Conservation (phyloP, 2,797 vertebrate species). For the Clarias platycephalus region DNA sequence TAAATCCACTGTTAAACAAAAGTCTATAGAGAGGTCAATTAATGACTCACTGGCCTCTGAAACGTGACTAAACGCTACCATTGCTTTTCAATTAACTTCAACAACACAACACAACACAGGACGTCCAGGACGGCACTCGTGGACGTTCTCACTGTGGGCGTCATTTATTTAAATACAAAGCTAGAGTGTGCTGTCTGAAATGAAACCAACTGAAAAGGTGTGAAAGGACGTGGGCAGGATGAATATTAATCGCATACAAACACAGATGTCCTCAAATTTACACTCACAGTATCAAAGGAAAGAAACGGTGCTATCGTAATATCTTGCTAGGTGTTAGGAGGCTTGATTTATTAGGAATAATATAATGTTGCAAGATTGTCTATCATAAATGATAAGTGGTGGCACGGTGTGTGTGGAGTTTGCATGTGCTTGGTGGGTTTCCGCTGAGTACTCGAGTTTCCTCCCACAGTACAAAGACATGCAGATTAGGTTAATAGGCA, state of each 20-base stretch:
- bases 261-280: not conserved
- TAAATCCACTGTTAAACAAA: not conserved
- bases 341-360: not conserved
- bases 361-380: not conserved
- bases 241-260: conserved; percentile 1
- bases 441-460: no score
- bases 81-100: not conserved
- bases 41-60: not conserved
- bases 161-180: conserved; percentile 1
- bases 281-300: not conserved
- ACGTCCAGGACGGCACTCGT: not conserved
- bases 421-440: no score
- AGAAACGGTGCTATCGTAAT: no score
- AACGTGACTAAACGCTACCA: not conserved
- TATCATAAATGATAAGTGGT: not conserved
- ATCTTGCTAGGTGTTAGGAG: not conserved
- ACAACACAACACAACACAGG: not conserved
- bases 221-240: not conserved
- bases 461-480: no score
- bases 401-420: no score
- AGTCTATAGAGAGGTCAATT: not conserved
- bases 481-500: no score
- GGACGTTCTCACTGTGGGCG: not conserved
- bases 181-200: not conserved
- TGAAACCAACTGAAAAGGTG: not conserved